Base-by-base conservation (phyloP, 2,797 vertebrate genomes). In the Anniella stebbinsi region DNA sequence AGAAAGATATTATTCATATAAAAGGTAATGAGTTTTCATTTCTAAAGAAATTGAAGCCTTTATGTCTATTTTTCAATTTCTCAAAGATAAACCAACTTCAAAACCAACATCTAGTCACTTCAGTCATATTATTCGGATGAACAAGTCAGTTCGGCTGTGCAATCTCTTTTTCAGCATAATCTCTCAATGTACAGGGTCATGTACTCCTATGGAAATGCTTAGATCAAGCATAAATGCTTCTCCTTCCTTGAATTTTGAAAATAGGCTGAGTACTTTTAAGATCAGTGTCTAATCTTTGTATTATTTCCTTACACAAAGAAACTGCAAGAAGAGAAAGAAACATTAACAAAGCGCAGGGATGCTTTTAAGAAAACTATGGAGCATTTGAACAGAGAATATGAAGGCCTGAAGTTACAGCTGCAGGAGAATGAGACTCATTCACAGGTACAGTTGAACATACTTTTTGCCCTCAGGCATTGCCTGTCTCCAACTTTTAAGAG, bases 381-480 rank as follows among this genome's bases (percentile, higher is more conserved):
- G 76, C 96, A 96, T 18, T 96, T 98, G 94, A 98, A 97, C 75
- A 86, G 87, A 78, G 97, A 98, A 51, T 96, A 97, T 36, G 98
- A 99, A 87, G 91, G 89, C 12, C 93, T 98, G 70, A 98, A 98
- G 93, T 95, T 92, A 72, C 98, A 98, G 70, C 96, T 99, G 28
- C 97, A 98, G 81, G 99, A 99, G 84, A 99, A 99, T 18, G 99
- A 99, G 96, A 99, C 98, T 4, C 98, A 99, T 73, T 95, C 98
- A 86, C 99, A 99, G 98, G 99, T 99, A 77, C 36, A 92, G 11
- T 30, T 92, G 9, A 91, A 77, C 15, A 86, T 87, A 33, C 1
- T 5, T 0, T 57, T 12, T 75, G 33, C 69, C 7, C 78, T 87
- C 30, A 1, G 18, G 66, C 73, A 2, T 87, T 90, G 89, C 15